Evolutionary conservation across 1,140 invertebrate species (phyloP).

Genomic region (Potamilus streckersoni): DNA sequence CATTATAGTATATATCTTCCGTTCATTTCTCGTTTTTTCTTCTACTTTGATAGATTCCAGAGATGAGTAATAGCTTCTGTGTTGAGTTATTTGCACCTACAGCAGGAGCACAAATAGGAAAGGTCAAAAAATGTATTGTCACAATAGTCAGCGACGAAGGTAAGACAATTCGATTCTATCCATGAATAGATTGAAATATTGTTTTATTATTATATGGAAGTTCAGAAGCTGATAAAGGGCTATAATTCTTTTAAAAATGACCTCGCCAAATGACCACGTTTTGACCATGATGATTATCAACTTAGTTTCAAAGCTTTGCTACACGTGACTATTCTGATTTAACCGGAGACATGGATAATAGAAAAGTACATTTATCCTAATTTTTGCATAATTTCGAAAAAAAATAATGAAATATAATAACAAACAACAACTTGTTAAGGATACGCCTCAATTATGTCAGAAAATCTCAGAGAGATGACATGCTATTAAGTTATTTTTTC

Average conservation of each 20-base stretch:
- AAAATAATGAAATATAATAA: no score
- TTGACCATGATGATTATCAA: neutral
- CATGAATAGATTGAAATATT: neutral
- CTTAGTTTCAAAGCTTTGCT: neutral
- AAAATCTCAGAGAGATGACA: no score
- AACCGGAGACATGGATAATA: neutral
- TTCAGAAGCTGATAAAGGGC: neutral
- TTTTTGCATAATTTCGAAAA: no score
- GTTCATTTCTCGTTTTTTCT: neutral
- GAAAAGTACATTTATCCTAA: no score
- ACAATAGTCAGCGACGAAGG: conserved; percentile 79
- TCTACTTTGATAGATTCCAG: conserved; percentile 61
- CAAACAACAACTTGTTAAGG: no score
- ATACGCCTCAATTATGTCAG: no score
- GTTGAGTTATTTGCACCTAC: conserved; percentile 72
- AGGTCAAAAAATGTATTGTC: conserved; percentile 73
- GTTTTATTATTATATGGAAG: neutral
- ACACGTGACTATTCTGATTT: neutral
- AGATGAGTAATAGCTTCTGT: conserved; percentile 78
- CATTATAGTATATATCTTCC: neutral
- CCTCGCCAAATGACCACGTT: no score
- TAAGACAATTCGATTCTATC: conserved; percentile 46
- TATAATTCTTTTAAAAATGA: neutral
- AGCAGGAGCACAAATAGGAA: conserved; percentile 74
- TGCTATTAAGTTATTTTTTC: no score